Evolutionary conservation across 2,113 vertebrate genomes (phyloP).

Genomic region (Andinoacara biseriatus): DNA sequence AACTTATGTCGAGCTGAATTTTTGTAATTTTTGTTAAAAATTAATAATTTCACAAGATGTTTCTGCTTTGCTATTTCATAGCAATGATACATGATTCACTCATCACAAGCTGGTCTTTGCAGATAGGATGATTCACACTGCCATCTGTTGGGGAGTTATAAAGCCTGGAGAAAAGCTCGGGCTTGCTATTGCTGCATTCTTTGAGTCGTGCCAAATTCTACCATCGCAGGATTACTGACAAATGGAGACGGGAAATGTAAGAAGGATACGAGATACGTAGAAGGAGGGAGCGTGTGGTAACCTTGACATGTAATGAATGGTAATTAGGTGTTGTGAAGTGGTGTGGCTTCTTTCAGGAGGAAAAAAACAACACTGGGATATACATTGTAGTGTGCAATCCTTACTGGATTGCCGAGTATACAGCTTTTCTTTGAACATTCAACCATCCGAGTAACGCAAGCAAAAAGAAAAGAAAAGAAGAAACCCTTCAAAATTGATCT

Average conservation of each 20-base stretch:
- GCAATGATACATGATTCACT: neutral
- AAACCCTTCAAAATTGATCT: constrained; percentile 10
- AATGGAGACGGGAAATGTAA: constrained; percentile 42
- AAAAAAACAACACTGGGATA: constrained; percentile 10
- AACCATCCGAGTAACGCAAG: neutral
- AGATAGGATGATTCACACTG: constrained; percentile 67
- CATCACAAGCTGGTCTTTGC: constrained; percentile 17
- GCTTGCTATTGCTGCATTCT: constrained; percentile 36
- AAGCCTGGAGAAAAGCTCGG: constrained; percentile 34
- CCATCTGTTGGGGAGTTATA: constrained; percentile 75
- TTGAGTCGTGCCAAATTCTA: constrained; percentile 26
- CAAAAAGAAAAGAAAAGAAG: constrained; percentile 21
- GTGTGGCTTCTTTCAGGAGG: constrained; percentile 18
- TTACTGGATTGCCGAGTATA: constrained; percentile 3
- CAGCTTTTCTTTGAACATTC: constrained; percentile 6
- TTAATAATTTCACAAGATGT: neutral
- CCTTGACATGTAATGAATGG: constrained; percentile 37
- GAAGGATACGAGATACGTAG: constrained; percentile 25
- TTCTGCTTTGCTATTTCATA: neutral
- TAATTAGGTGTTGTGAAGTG: constrained; percentile 43
- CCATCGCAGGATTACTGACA: constrained; percentile 43
- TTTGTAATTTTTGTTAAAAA: neutral
- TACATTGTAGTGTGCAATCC: neutral
- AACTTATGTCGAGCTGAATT: neutral
- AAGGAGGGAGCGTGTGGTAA: neutral